These are phyloP conservation scores for Zosterops pallidus DNA, from an alignment of 2,113 vertebrate species.

Conservation along the genomic window DNA sequence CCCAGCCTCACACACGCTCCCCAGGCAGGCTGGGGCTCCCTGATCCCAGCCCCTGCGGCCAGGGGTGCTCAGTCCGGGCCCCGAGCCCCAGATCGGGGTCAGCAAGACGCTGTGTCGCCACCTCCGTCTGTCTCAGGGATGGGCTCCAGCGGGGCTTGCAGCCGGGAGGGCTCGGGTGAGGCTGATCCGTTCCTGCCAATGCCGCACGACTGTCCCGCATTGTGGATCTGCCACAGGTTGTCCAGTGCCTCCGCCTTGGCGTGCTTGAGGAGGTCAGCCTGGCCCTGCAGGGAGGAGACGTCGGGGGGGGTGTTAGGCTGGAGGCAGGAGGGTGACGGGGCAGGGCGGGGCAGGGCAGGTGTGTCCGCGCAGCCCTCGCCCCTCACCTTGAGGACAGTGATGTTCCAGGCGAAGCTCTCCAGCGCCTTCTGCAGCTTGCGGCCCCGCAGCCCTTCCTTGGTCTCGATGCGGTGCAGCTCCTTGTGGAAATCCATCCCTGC, in stretches of 20 bases:
- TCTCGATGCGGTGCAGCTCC: slow-evolving; percentile 82
- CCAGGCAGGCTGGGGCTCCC: neutral
- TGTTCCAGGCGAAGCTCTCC: slow-evolving; percentile 92
- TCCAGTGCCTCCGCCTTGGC: slow-evolving; percentile 87
- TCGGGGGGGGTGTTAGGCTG: neutral
- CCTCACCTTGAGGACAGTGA: slow-evolving; percentile 72
- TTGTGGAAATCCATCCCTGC: slow-evolving; percentile 90
- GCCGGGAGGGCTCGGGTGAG: slow-evolving; percentile 63
- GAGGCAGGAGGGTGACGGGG: neutral
- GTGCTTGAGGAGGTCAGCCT: slow-evolving; percentile 89
- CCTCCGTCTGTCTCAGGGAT: slow-evolving; percentile 76
- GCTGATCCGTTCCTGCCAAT: slow-evolving; percentile 83
- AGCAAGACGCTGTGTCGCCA: slow-evolving; percentile 73
- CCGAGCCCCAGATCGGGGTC: slow-evolving; percentile 40
- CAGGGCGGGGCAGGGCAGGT: neutral
- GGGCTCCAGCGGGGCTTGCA: slow-evolving; percentile 63
- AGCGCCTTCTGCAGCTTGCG: slow-evolving; percentile 85
- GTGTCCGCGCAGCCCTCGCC: rapidly evolving
- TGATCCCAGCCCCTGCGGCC: rapidly evolving
- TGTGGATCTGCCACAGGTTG: slow-evolving; percentile 90
- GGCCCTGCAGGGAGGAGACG: slow-evolving; percentile 73
- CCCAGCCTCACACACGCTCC: neutral
- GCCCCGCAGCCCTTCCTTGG: slow-evolving; percentile 88
- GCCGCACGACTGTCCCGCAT: slow-evolving; percentile 87
- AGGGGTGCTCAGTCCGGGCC: neutral